phyloP scores from a whole-genome alignment of 2,888 invertebrate species.

The Chymomyza amoena region DNA sequence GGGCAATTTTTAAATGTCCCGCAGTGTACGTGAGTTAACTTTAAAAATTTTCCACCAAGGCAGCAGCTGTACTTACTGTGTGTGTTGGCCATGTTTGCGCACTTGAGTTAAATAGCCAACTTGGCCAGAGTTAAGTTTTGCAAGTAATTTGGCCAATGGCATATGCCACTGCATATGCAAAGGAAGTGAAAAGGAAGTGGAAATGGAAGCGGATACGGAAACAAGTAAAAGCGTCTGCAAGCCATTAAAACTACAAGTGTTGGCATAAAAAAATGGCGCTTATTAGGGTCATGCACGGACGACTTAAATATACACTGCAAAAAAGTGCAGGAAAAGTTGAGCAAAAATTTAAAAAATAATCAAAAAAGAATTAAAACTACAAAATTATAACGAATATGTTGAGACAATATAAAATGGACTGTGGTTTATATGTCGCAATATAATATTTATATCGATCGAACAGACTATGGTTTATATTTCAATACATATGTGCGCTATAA shows the following conservation, averaged over 20 bases:
- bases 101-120: background rate
- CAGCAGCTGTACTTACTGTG: background rate
- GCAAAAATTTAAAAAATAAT: no score
- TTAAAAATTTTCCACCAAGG: background rate
- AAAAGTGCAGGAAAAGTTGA: no score
- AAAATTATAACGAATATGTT: no score
- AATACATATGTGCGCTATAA: no score
- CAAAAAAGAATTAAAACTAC: no score
- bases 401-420: no score
- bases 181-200: background rate
- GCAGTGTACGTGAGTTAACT: background rate
- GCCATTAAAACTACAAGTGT: conserved; percentile 3
- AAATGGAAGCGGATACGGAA: background rate
- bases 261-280: background rate
- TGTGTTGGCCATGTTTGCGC: background rate
- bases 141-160: conserved; percentile 2
- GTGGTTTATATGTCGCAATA: no score
- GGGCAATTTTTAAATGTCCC: no score
- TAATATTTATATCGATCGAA: no score
- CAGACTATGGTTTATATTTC: no score
- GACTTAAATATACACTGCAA: no score
- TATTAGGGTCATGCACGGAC: no score
- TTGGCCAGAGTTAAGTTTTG: background rate
- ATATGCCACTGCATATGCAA: background rate
- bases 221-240: background rate